phyloP scores from a whole-genome alignment of 2,113 vertebrate genomes.

The Cromileptes altivelis region DNA sequence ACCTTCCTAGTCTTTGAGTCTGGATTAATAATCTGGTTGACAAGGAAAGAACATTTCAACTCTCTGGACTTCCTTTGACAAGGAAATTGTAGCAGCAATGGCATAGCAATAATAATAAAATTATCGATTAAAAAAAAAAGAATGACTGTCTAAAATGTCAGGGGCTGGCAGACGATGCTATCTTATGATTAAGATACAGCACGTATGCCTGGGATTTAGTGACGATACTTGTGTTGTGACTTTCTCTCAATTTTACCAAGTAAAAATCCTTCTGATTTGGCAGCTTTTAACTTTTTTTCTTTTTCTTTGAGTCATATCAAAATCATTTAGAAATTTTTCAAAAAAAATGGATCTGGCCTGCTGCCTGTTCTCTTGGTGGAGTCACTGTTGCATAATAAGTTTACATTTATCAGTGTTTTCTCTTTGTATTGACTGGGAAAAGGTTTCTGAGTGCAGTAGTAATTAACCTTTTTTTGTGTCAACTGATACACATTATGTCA shows the following conservation, averaged over 20 bases:
- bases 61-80: background rate
- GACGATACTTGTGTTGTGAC: background rate
- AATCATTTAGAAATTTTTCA: background rate
- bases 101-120: conserved; percentile 8
- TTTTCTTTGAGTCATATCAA: background rate
- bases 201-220: background rate
- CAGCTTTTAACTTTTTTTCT: background rate
- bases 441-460: conserved; percentile 23
- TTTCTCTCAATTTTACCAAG: background rate
- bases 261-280: conserved; percentile 10
- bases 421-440: background rate
- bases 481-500: too few species aligned
- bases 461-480: too few species aligned
- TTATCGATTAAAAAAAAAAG: background rate
- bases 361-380: background rate
- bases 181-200: conserved; percentile 25
- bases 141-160: background rate
- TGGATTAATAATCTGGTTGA: conserved; percentile 9
- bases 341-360: background rate
- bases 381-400: conserved; percentile 2
- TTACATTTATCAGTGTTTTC: background rate
- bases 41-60: background rate
- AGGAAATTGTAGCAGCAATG: conserved; percentile 39
- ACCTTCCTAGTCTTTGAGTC: background rate
- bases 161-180: background rate